phyloP scores from a whole-genome alignment of 37 sponge, comb jelly and placozoan genomes.

The Beroe forskalii region DNA sequence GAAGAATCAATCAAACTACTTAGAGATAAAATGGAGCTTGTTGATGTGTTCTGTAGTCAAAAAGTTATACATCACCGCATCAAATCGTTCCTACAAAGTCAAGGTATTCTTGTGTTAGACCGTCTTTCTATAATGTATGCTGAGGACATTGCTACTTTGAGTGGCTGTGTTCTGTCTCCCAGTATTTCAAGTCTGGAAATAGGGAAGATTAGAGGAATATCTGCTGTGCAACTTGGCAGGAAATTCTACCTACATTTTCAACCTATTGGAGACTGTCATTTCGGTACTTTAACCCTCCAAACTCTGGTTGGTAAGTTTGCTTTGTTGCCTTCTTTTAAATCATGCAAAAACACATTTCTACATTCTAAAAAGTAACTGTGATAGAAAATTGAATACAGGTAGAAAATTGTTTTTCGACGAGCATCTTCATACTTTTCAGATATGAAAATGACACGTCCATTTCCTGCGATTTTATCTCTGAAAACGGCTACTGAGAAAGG shows the following conservation, averaged over 20 bases:
- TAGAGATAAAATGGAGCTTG: neutral
- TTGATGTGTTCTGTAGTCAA: slow-evolving; percentile 35
- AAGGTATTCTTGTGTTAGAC: slow-evolving; percentile 44
- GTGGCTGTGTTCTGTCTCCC: neutral
- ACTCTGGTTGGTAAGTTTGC: slow-evolving; percentile 33
- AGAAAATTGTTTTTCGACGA: too few relatives aligned
- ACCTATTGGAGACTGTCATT: neutral
- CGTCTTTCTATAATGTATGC: slow-evolving; percentile 29
- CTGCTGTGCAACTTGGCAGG: neutral
- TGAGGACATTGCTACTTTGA: slow-evolving; percentile 25
- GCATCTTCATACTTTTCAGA: too few relatives aligned
- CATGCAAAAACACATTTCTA: too few relatives aligned
- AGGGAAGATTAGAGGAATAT: neutral
- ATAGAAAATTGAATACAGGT: too few relatives aligned
- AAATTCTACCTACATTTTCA: slow-evolving; percentile 4
- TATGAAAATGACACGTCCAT: too few relatives aligned
- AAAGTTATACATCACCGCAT: slow-evolving; percentile 49
- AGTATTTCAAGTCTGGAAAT: neutral
- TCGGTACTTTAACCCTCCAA: slow-evolving; percentile 5
- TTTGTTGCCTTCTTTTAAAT: too few relatives aligned
- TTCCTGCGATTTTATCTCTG: too few relatives aligned
- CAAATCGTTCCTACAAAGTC: neutral
- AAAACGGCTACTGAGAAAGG: too few relatives aligned
- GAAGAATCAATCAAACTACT: slow-evolving; percentile 13
- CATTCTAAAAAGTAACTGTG: too few relatives aligned